Conservation (phyloP, 2,113 vertebrate genomes). For the Dascyllus trimaculatus region DNA sequence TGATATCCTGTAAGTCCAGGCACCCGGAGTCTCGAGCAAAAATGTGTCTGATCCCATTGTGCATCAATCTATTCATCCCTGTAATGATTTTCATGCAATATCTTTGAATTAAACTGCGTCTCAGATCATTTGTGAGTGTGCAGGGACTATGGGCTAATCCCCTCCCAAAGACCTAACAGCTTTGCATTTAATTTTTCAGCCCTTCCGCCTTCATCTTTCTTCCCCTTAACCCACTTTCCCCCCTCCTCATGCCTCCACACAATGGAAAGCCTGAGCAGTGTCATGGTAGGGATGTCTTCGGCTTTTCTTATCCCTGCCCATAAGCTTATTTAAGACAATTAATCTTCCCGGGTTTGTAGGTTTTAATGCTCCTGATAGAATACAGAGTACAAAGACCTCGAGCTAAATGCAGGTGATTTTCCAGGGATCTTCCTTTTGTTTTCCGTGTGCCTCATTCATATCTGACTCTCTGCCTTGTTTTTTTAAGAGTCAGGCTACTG, state of each 20-base stretch:
- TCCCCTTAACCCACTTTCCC: slow-evolving; percentile 50
- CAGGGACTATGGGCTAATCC: slow-evolving; percentile 61
- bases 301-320: slow-evolving; percentile 42
- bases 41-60: not conserved
- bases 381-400: not conserved
- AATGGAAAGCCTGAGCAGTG: slow-evolving; percentile 40
- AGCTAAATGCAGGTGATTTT: slow-evolving; percentile 54
- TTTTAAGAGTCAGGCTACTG: slow-evolving; percentile 1
- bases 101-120: slow-evolving; percentile 30
- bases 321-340: slow-evolving; percentile 66
- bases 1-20: not conserved
- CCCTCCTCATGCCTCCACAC: slow-evolving; percentile 42
- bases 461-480: slow-evolving; percentile 18
- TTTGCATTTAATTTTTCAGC: slow-evolving; percentile 73
- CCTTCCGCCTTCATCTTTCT: slow-evolving; percentile 50
- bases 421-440: slow-evolving; percentile 28
- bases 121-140: slow-evolving; percentile 51
- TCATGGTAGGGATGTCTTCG: slow-evolving; percentile 44
- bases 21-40: not conserved
- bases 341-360: slow-evolving; percentile 56
- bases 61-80: slow-evolving; percentile 15
- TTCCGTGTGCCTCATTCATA: not conserved
- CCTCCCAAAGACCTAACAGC: slow-evolving; percentile 53
- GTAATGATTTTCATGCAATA: slow-evolving; percentile 35
- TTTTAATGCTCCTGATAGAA: slow-evolving; percentile 46